Conservation (phyloP, 2,113 vertebrate genomes). For the Nannobrachium achirus region DNA sequence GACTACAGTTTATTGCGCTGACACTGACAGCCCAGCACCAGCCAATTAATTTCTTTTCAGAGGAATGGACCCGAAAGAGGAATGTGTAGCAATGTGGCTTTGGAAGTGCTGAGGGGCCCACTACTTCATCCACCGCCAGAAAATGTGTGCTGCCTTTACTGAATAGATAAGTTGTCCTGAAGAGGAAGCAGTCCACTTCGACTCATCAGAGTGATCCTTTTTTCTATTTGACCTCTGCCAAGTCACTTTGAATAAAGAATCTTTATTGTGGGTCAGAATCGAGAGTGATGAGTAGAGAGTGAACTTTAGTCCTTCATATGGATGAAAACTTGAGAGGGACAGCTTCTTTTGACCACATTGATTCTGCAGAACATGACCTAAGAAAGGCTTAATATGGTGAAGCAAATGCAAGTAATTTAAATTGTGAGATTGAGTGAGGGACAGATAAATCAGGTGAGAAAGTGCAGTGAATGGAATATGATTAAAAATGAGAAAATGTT, state of each 20-base stretch:
- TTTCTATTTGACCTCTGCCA: conserved; percentile 63
- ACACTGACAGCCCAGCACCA: conserved; percentile 27
- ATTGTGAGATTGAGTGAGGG: conserved; percentile 49
- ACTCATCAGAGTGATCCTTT: conserved; percentile 45
- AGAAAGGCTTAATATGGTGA: conserved; percentile 36
- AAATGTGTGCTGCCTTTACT: conserved; percentile 35
- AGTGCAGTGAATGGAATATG: conserved; percentile 56
- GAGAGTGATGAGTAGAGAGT: conserved; percentile 26
- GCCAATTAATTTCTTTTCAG: conserved; percentile 32
- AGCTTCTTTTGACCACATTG: conserved; percentile 53
- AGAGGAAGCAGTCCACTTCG: conserved; percentile 35
- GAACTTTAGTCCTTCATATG: conserved; percentile 26
- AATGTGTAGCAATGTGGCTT: conserved; percentile 31
- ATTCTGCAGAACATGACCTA: conserved; percentile 41
- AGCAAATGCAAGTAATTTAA: conserved; percentile 47
- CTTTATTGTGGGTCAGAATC: conserved; percentile 41
- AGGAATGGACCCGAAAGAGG: conserved; percentile 11
- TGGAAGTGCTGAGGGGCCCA: conserved; percentile 16
- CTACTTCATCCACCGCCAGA: background rate
- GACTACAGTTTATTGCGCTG: background rate
- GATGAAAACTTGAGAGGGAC: conserved; percentile 49
- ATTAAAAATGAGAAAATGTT: conserved; percentile 70
- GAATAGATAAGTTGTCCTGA: conserved; percentile 49
- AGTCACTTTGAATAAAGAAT: conserved; percentile 44
- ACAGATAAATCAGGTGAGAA: conserved; percentile 65